phyloP scores from a whole-genome alignment of 1,140 invertebrate species.

The Euwallacea similis region DNA sequence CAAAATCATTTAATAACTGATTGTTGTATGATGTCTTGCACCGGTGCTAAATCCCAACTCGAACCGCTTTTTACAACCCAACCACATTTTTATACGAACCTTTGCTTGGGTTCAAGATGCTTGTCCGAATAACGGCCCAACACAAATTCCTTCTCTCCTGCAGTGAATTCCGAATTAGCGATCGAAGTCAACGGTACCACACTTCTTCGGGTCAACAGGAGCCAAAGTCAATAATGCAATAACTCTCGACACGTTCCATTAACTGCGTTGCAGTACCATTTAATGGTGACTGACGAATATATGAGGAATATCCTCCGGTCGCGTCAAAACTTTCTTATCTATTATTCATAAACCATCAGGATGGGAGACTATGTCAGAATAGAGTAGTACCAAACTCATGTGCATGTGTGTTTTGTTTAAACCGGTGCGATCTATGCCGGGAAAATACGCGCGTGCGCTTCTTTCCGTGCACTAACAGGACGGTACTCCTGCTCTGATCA shows the following conservation, averaged over 20 bases:
- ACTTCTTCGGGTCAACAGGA: conserved; percentile 13
- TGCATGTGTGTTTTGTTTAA: conserved; percentile 10
- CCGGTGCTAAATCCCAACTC: background rate
- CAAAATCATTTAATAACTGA: too few species aligned
- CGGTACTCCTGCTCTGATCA: conserved; percentile 29
- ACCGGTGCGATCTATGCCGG: background rate
- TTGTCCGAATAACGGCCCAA: conserved; percentile 12
- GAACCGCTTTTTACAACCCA: conserved; percentile 14
- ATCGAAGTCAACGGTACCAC: conserved; percentile 1
- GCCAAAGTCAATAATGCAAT: background rate
- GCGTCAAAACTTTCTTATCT: background rate
- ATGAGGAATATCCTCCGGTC: background rate
- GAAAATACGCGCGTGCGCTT: conserved; percentile 7
- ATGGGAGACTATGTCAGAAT: background rate
- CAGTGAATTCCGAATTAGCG: conserved; percentile 13
- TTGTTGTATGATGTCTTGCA: too few species aligned
- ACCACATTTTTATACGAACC: conserved; percentile 10
- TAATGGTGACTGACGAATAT: background rate
- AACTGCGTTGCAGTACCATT: too few species aligned
- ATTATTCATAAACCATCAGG: background rate
- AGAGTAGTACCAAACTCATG: conserved; percentile 7
- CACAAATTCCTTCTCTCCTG: conserved; percentile 18
- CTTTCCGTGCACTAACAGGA: conserved; percentile 35
- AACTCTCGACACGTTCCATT: background rate
- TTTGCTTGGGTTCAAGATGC: conserved; percentile 9